phyloP scores from a whole-genome alignment of 2,797 vertebrate genomes.

The Hyperoplus lanceolatus region DNA sequence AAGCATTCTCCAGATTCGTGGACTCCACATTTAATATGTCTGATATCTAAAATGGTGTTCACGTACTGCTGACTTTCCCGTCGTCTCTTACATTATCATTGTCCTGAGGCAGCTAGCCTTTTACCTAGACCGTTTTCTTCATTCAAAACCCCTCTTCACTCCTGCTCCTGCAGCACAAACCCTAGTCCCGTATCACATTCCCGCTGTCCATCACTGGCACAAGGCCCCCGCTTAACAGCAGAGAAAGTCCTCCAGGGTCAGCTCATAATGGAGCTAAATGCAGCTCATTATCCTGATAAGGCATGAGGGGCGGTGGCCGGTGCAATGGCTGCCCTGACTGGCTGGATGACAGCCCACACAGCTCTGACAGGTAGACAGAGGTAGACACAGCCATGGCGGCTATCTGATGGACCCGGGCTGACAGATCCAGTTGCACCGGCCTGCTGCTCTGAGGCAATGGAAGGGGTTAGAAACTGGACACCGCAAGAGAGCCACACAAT shows the following conservation, averaged over 20 bases:
- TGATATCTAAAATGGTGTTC: conserved; percentile 3
- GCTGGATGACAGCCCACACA: conserved; percentile 77
- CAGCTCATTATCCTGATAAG: conserved; percentile 86
- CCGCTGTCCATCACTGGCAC: conserved; percentile 82
- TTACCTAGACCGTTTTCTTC: conserved; percentile 36
- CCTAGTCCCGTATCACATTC: conserved; percentile 70
- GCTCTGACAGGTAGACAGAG: conserved; percentile 80
- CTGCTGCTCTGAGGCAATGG: conserved; percentile 69
- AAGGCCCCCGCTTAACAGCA: conserved; percentile 76
- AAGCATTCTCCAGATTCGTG: too few relatives aligned
- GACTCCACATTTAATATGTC: too few relatives aligned
- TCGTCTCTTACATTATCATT: conserved; percentile 13
- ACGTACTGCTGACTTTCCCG: background rate
- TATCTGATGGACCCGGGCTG: conserved; percentile 82
- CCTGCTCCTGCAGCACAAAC: conserved; percentile 35
- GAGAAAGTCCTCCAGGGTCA: conserved; percentile 82
- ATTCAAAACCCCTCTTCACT: conserved; percentile 40
- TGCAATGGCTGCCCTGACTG: conserved; percentile 75
- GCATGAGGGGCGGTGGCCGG: conserved; percentile 64
- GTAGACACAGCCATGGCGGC: conserved; percentile 59
- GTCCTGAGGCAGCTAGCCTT: conserved; percentile 26
- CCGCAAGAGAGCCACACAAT: conserved; percentile 71
- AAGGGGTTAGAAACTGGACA: conserved; percentile 77
- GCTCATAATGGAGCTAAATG: conserved; percentile 85
- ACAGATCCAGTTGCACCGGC: conserved; percentile 77